Conservation (phyloP, 2,797 vertebrate species). For the Zalophus californianus region DNA sequence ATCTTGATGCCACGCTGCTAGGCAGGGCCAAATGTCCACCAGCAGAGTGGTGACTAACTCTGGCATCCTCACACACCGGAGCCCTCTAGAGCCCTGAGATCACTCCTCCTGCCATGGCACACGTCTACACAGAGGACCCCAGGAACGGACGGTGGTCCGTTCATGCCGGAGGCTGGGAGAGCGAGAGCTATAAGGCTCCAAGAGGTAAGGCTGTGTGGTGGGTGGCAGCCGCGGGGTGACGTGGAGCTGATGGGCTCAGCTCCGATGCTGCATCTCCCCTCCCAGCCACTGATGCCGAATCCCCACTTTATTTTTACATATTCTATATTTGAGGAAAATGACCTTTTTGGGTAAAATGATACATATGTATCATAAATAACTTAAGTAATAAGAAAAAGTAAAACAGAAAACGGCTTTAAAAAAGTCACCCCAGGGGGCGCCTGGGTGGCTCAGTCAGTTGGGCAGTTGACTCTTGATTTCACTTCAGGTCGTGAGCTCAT, state of each 20-base stretch:
- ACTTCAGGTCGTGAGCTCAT: not conserved
- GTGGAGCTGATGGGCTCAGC: not conserved
- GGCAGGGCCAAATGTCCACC: not conserved
- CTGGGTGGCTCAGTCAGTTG: no score
- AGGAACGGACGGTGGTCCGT: not conserved
- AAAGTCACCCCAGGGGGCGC: no score
- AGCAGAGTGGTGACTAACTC: no score
- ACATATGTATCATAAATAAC: not conserved
- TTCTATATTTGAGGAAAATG: not conserved
- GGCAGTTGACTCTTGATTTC: not conserved
- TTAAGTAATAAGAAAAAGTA: not conserved
- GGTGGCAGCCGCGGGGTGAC: accelerated
- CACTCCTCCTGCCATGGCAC: not conserved
- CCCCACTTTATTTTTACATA: no score
- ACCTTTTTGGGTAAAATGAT: not conserved
- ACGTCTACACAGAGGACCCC: not conserved
- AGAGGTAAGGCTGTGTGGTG: not conserved
- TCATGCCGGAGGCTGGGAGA: not conserved
- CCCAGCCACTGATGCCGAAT: not conserved
- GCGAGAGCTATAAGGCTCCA: accelerated
- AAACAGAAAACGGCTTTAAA: not conserved
- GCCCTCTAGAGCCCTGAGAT: not conserved
- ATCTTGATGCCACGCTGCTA: not conserved
- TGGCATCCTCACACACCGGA: not conserved
- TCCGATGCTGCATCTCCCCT: not conserved